Conservation (phyloP, 2,113 vertebrate species). For the Hepsetus odoe region DNA sequence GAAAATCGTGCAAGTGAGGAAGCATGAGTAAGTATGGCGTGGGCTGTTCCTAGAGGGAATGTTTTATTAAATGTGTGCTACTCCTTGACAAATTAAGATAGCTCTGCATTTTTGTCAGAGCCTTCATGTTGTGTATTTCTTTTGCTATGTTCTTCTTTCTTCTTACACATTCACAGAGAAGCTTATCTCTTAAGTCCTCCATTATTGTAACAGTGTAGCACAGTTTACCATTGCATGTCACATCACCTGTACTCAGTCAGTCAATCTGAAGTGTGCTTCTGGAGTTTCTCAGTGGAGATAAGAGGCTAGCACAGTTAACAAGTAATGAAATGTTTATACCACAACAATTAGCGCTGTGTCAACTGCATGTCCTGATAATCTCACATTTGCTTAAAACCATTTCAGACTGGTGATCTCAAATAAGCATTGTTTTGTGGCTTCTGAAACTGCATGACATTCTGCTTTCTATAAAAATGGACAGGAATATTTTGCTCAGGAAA, state of each 20-base stretch:
- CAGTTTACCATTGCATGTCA: too few species aligned
- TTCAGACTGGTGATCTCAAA: too few species aligned
- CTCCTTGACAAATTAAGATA: slow-evolving; percentile 8
- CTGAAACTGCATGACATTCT: too few species aligned
- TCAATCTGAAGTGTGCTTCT: neutral
- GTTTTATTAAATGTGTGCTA: neutral
- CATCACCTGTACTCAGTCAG: neutral
- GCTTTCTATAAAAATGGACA: too few species aligned
- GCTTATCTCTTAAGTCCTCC: too few species aligned
- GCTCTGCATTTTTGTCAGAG: neutral
- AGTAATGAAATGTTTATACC: neutral
- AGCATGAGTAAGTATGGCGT: neutral
- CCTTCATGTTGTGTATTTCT: neutral
- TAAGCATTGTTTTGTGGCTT: too few species aligned
- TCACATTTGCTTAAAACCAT: too few species aligned
- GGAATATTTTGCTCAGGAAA: too few species aligned
- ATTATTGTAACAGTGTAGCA: too few species aligned
- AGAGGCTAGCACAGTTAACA: neutral
- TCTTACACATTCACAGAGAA: neutral
- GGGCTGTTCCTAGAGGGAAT: slow-evolving; percentile 9
- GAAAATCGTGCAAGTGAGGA: neutral
- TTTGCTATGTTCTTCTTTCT: neutral
- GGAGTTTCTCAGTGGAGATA: neutral
- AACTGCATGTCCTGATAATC: too few species aligned
- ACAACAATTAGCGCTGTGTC: neutral